phyloP scores from a whole-genome alignment of 2,797 vertebrate genomes.

The Synaphobranchus kaupii region DNA sequence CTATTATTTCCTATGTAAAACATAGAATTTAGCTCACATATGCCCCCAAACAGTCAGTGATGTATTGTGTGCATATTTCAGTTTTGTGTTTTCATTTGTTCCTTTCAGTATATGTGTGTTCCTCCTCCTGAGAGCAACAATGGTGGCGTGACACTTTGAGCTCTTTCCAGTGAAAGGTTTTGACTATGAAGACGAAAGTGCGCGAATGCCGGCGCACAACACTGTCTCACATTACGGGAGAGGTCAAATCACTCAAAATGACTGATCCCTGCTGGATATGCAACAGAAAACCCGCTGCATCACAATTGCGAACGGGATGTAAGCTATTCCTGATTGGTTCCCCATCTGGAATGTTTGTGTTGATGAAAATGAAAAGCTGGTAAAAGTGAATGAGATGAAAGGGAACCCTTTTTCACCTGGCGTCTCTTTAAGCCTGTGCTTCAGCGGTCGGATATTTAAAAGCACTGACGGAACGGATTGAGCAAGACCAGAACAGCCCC shows the following conservation, averaged over 20 bases:
- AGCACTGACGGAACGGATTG: conserved; percentile 3
- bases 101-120: not conserved
- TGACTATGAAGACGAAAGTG: conserved; percentile 27
- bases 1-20: not conserved
- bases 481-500: conserved; percentile 6
- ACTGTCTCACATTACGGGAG: conserved; percentile 16
- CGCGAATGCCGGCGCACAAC: conserved; percentile 18
- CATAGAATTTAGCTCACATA: not conserved
- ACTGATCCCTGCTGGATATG: conserved; percentile 16
- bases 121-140: not conserved
- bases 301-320: conserved; percentile 8
- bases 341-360: conserved; percentile 11
- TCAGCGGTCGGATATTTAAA: conserved; percentile 15
- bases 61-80: not conserved
- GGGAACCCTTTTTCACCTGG: conserved; percentile 13
- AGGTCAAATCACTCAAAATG: conserved; percentile 32
- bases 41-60: not conserved
- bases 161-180: conserved; percentile 24
- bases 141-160: not conserved
- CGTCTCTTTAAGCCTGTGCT: conserved; percentile 17
- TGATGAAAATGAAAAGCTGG: conserved; percentile 19
- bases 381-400: conserved; percentile 18
- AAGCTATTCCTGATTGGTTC: conserved; percentile 1
- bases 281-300: not conserved
- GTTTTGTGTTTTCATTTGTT: conserved; percentile 11